phyloP scores from a whole-genome alignment of 2,797 vertebrate genomes.

The Apodemus agrarius region DNA sequence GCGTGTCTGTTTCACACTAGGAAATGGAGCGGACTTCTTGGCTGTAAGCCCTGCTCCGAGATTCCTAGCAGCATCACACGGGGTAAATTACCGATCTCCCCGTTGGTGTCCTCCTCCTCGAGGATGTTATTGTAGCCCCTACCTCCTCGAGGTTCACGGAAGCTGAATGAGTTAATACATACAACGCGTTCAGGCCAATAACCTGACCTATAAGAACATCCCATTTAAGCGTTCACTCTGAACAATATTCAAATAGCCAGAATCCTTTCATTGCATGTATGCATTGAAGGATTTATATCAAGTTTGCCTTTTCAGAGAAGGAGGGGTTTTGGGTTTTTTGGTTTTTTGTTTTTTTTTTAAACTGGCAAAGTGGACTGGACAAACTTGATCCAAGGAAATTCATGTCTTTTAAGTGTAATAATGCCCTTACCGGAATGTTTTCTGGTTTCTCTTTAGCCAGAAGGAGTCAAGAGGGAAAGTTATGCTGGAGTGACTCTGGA shows the following conservation, averaged over 20 bases:
- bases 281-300: neutral
- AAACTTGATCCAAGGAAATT: conserved; percentile 41
- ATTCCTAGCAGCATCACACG: neutral
- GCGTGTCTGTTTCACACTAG: neutral
- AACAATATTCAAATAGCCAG: conserved; percentile 11
- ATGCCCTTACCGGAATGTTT: conserved; percentile 59
- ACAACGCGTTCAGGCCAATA: conserved; percentile 4
- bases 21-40: neutral
- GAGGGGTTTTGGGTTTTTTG: neutral
- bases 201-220: neutral
- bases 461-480: conserved; percentile 91
- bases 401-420: conserved; percentile 30
- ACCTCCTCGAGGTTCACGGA: neutral
- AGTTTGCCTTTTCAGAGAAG: neutral
- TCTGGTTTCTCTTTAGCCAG: conserved; percentile 89
- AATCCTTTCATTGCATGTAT: conserved; percentile 29
- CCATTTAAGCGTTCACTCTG: neutral
- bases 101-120: neutral
- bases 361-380: conserved; percentile 37
- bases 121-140: neutral
- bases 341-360: neutral
- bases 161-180: neutral
- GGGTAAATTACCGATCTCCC: neutral
- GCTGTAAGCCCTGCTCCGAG: neutral
- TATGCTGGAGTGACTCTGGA: conserved; percentile 90